Evolutionary conservation across 1,140 invertebrate genomes (phyloP).

Genomic region (Drosophila kikkawai): DNA sequence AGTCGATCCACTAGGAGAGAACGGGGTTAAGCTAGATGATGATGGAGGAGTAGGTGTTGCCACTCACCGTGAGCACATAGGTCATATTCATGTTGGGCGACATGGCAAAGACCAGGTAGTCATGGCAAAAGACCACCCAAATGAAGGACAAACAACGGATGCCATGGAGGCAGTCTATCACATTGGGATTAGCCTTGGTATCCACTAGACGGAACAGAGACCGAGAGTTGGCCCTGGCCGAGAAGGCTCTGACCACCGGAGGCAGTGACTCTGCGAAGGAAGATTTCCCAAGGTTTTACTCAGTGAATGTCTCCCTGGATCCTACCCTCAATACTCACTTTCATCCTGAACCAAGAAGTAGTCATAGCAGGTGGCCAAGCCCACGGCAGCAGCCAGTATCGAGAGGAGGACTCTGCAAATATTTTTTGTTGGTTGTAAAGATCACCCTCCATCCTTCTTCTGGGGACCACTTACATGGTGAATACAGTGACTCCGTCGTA

Average conservation of each 20-base stretch:
- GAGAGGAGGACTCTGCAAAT: constrained; percentile 49
- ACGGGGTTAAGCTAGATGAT: background rate
- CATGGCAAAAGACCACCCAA: constrained; percentile 89
- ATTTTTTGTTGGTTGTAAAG: background rate
- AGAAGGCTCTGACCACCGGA: constrained; percentile 42
- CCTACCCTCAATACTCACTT: constrained; percentile 33
- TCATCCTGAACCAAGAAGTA: constrained; percentile 46
- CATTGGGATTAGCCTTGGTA: constrained; percentile 54
- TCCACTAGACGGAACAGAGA: constrained; percentile 39
- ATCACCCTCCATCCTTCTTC: background rate
- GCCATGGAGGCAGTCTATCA: constrained; percentile 86
- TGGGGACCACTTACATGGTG: constrained; percentile 59
- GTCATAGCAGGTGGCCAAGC: constrained; percentile 42
- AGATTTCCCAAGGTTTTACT: background rate
- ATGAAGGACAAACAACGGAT: constrained; percentile 87
- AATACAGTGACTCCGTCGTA: constrained; percentile 53
- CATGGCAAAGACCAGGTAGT: constrained; percentile 64
- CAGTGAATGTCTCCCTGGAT: fast-evolving
- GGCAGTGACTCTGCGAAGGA: constrained; percentile 29
- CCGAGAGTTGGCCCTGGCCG: constrained; percentile 53
- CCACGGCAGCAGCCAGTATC: constrained; percentile 31
- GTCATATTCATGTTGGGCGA: constrained; percentile 64
- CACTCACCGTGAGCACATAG: constrained; percentile 18
- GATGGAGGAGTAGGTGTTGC: background rate
- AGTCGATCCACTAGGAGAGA: constrained; percentile 75